Conservation (phyloP, 2,888 invertebrate species). For the Lingula anatina region DNA sequence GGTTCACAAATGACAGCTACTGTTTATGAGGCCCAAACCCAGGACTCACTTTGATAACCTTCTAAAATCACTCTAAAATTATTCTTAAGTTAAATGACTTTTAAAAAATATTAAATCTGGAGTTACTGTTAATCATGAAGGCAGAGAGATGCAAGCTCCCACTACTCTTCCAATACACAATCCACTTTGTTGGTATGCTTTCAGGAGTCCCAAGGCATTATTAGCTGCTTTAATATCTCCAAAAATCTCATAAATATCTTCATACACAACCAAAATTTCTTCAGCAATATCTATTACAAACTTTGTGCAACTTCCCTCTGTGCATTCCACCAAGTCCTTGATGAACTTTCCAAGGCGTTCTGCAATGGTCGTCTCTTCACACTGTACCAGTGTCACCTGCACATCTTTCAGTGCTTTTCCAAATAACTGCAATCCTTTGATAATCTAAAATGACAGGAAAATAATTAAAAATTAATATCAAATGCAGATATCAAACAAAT, state of each 20-base stretch:
- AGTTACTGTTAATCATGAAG: no score
- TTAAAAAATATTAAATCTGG: no score
- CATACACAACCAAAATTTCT: background rate
- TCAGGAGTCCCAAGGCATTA: background rate
- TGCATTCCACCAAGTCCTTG: background rate
- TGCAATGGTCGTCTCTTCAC: constrained; percentile 1
- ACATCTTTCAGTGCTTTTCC: background rate
- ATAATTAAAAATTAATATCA: background rate
- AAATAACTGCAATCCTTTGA: background rate
- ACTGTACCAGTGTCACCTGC: background rate
- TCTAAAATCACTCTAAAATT: no score
- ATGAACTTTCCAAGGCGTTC: background rate
- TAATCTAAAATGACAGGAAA: background rate
- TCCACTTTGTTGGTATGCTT: background rate
- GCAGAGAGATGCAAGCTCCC: constrained; percentile 1
- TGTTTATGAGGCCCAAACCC: no score
- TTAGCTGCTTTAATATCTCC: constrained; percentile 1
- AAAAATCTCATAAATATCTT: constrained; percentile 1
- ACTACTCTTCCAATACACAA: background rate
- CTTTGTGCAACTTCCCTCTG: background rate
- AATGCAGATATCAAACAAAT: background rate
- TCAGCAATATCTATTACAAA: background rate
- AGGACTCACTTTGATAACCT: no score
- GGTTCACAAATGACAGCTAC: no score
- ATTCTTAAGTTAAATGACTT: no score